Base-by-base conservation (phyloP, 2,113 vertebrate species). In the Boulengeromyrus knoepffleri region DNA sequence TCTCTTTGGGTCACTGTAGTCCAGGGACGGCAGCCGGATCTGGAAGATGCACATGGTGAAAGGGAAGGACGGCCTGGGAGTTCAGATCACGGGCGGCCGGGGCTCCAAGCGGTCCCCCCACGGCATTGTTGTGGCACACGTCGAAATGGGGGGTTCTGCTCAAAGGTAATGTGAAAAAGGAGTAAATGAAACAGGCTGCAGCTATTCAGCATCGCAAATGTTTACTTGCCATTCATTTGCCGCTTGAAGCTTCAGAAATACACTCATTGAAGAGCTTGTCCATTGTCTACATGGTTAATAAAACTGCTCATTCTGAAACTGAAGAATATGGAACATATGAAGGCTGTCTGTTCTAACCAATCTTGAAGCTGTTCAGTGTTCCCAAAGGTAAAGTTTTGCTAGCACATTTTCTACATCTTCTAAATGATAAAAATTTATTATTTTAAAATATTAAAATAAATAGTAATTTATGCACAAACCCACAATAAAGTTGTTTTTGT, bases 11-110 rank as follows among this genome's bases (percentile, higher is more conserved):
- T 10, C n/a, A 0, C 95, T 94, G 92, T 92, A 99, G 98, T 94
- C 89, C 74, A 93, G 95, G 92, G 97, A 99, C 92, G 96, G 96
- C 74, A 97, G 96, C 94, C 97, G 95, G 90, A 97, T 99, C 94
- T 99, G 98, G 98, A 99, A 98, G 97, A 98, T 99, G 98, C 97
- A 98, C 92, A 97, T 99, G 95, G 94, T 98, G 94, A 99, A 99
- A 91, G 97, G 97, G 47, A 94, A 95, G 0, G 97, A 98, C 0
- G 98, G 98, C 74, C 95, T 99, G 92, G 98, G 98, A 86, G 97
- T 99, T 93, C 98, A 99, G 95, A 98, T 99, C 91, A 99, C 97
- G 0, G 98, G 98, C 88, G 98, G 98, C 87, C 97, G 97, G 83
- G 98, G 98, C 91, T 99, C 98, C 27, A 99, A 97, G 93, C 96